phyloP scores from a whole-genome alignment of 1,140 invertebrate genomes.

The Platyura marginata region DNA sequence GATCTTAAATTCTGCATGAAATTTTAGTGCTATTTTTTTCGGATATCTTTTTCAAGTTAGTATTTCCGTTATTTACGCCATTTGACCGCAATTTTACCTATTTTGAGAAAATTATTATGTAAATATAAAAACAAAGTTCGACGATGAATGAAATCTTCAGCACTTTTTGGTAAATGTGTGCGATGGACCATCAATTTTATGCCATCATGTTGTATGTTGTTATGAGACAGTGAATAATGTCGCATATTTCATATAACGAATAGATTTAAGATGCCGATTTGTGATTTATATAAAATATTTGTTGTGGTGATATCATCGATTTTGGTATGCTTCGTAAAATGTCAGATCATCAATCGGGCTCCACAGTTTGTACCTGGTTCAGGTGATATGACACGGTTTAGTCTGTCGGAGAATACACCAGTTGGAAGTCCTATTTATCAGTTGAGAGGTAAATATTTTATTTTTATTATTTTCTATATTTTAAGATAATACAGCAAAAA shows the following conservation, averaged over 20 bases:
- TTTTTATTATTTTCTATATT: neutral
- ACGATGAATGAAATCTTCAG: too few relatives aligned
- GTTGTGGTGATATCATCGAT: neutral
- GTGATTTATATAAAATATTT: neutral
- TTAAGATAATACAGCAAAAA: too few relatives aligned
- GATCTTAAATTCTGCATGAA: too few relatives aligned
- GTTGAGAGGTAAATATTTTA: constrained; percentile 32
- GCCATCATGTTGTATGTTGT: too few relatives aligned
- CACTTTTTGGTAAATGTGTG: too few relatives aligned
- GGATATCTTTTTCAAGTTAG: too few relatives aligned
- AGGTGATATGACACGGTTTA: constrained; percentile 58
- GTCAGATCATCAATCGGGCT: constrained; percentile 36
- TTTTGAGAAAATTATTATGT: too few relatives aligned
- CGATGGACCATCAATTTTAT: too few relatives aligned
- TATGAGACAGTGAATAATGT: neutral
- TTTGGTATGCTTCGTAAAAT: neutral
- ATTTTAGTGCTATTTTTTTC: too few relatives aligned
- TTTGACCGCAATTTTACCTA: too few relatives aligned
- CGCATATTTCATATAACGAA: neutral
- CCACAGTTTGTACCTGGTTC: constrained; percentile 52
- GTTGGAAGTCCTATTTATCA: constrained; percentile 59
- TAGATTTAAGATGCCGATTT: neutral
- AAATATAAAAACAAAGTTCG: too few relatives aligned
- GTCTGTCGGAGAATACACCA: constrained; percentile 52
- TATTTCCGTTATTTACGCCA: too few relatives aligned